Percentiles rank a stretch among this genome's conserved stretches.
These are phyloP conservation scores for Deilephila elpenor DNA, from an alignment of 2,888 invertebrate genomes.

Conservation along the genomic window DNA sequence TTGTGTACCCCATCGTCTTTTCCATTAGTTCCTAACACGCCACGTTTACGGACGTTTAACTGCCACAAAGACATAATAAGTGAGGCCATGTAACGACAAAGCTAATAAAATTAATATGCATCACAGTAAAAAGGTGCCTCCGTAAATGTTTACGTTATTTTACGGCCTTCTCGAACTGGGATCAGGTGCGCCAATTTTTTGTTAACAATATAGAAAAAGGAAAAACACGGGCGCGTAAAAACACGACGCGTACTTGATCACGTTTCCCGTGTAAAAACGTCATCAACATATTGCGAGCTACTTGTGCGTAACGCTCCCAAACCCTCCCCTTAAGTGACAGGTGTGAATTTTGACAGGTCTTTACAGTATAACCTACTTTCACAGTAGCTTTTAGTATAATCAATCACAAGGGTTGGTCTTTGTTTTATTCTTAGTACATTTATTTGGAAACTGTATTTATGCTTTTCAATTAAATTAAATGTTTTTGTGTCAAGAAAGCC, in stretches of 20 bases:
- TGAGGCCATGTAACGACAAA: neutral
- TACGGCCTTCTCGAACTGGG: slow-evolving; percentile 16
- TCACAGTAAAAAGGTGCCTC: slow-evolving; percentile 5
- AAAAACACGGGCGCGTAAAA: neutral
- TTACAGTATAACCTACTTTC: neutral
- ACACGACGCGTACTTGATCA: slow-evolving; percentile 34
- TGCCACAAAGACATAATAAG: neutral
- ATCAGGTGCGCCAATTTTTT: slow-evolving; percentile 25
- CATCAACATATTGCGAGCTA: slow-evolving; percentile 48
- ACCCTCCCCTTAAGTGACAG: slow-evolving; percentile 44
- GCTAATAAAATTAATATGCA: slow-evolving; percentile 23
- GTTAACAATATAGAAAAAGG: slow-evolving; percentile 11
- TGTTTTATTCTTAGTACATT: neutral
- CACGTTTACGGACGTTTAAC: slow-evolving; percentile 13
- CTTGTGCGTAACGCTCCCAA: slow-evolving; percentile 58
- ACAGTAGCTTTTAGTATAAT: neutral
- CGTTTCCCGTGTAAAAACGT: slow-evolving; percentile 42
- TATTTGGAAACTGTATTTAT: too few species aligned
- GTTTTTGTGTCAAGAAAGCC: too few species aligned
- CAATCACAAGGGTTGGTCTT: neutral
- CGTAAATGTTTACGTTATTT: slow-evolving; percentile 17
- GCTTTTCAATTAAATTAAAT: too few species aligned
- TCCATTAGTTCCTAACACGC: slow-evolving; percentile 7
- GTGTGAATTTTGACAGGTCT: neutral
- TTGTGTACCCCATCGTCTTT: slow-evolving; percentile 6